Base-by-base conservation (phyloP, 2,797 vertebrate genomes). In the Protosalanx chinensis region DNA sequence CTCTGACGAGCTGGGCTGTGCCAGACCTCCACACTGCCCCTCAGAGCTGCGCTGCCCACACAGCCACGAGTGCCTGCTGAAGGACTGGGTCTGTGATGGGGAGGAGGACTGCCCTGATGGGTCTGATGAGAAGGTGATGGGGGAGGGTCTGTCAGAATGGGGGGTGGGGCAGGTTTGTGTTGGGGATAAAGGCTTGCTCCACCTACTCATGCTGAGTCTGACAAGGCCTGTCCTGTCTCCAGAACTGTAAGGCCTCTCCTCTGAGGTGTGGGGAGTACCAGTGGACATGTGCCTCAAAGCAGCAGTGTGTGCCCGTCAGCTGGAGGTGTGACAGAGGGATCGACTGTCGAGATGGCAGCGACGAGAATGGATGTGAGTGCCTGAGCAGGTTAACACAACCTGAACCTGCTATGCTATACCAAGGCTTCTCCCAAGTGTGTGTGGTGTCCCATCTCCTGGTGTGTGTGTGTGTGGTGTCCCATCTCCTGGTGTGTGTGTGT, bases 41-140 rank as follows among this genome's bases (percentile, higher is more conserved):
- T 72, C 83, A 0, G 88, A 93, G 72, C 83, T 91, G 35, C 88
- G 10, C 0, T 98, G 97, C 75, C 83, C 76, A 0, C 70, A 62
- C 66, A 94, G 92, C 1, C 86, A 94, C 0, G 90, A 95, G 83
- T 98, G 97, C 12, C 82, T 98, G 64, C 81, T 93, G 0, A 87
- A 89, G 32, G 93, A 94, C 15, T 98, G 97, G 97, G 68, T 91
- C 53, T 98, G 97, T 15, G 97, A 98, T 1, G 94, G 93, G 0
- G 81, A 92, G 2, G n/a, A 87, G 0, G 97, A 98, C 91, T 98
- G 97, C 51, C 46, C 61, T 16, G 96, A 98, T 0, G 93, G 95
- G 1, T 90, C 89, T 0, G 97, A 98, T 0, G 97, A 98, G 82
- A 91, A 93, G 91, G 96, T 96, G 78, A 73, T 41, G 30, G 6